phyloP scores from a whole-genome alignment of 2,113 vertebrate species.

The Burhinus bistriatus region DNA sequence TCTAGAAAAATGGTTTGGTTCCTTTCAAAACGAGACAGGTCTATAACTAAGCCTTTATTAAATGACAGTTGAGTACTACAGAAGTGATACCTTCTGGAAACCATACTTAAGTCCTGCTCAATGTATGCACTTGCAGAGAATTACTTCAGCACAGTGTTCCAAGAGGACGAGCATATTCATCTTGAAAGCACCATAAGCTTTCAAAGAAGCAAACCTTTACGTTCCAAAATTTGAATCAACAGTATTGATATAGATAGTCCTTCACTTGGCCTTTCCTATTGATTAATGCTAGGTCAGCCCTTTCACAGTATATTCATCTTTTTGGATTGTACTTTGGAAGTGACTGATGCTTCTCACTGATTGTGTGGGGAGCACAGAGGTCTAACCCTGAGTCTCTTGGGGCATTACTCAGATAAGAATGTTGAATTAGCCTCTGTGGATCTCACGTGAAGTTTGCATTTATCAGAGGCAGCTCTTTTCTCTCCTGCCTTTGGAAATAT shows the following conservation, averaged over 20 bases:
- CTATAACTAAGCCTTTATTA: neutral
- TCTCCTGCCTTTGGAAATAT: neutral
- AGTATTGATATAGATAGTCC: neutral
- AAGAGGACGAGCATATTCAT: neutral
- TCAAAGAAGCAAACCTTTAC: neutral
- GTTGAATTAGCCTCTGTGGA: neutral
- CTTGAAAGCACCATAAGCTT: neutral
- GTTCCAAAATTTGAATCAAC: constrained; percentile 9
- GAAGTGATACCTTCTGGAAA: neutral
- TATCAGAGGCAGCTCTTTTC: neutral
- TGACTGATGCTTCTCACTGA: neutral
- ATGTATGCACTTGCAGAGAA: neutral
- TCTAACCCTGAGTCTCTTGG: neutral
- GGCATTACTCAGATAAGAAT: neutral
- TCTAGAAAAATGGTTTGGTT: neutral
- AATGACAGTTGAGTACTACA: neutral
- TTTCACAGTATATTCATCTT: constrained; percentile 28
- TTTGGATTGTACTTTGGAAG: neutral
- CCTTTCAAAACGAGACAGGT: neutral
- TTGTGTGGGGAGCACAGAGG: neutral
- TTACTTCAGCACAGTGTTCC: neutral
- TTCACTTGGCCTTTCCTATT: neutral
- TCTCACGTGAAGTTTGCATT: neutral
- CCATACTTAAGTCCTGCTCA: neutral
- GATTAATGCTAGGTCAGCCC: constrained; percentile 17